A percentile compares a stretch with the other conserved stretches of the same genome.
Conservation (phyloP, 2,113 vertebrate species). For the Manacus vitellinus region DNA sequence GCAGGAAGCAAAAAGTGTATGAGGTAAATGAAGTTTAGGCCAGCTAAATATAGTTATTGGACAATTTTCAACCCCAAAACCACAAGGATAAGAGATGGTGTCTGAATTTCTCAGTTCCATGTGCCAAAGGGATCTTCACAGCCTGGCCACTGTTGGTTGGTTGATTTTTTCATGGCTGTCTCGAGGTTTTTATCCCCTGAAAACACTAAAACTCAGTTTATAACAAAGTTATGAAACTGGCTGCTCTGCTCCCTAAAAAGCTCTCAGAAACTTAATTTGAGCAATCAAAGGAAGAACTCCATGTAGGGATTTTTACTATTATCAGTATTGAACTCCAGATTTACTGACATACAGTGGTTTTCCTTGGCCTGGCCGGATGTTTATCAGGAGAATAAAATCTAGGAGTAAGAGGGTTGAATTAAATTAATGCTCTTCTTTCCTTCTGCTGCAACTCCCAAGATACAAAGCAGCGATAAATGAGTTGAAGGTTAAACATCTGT, state of each 20-base stretch:
- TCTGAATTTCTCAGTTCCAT: not conserved
- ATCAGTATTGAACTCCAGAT: not conserved
- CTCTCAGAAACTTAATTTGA: not conserved
- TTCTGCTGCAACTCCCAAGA: not conserved
- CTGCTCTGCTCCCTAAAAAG: not conserved
- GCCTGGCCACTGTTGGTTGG: not conserved
- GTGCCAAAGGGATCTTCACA: not conserved
- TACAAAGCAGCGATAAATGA: not conserved
- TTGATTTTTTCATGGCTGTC: not conserved
- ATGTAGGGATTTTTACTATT: not conserved
- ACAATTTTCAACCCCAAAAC: not conserved
- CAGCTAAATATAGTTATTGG: not conserved
- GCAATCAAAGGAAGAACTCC: not conserved
- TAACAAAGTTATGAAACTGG: not conserved
- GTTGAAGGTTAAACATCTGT: not conserved
- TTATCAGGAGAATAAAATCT: slow-evolving; percentile 6
- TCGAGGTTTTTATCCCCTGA: not conserved
- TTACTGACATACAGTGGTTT: not conserved
- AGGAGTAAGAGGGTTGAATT: not conserved
- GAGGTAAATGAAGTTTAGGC: not conserved
- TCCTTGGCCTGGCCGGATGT: not conserved
- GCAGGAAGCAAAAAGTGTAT: not conserved
- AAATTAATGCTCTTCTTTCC: slow-evolving; percentile 7
- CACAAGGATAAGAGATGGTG: not conserved
- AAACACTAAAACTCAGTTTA: not conserved